Evolutionary conservation across 2,797 vertebrate species (phyloP), one percentile per base, ranked within the genome.

Genomic region (Pogonophryne albipinna): DNA sequence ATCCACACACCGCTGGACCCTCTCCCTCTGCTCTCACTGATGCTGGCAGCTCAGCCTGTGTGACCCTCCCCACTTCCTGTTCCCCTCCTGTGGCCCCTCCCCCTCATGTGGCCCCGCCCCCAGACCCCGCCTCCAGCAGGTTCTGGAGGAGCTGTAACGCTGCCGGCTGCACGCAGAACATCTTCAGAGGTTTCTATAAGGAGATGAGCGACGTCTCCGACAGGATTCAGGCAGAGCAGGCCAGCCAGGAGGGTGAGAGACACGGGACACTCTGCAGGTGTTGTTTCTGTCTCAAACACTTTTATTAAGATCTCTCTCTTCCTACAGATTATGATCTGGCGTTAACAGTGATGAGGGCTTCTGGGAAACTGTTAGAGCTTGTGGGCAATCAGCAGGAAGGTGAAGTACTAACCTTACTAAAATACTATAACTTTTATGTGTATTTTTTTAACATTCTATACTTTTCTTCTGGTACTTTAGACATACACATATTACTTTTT

Each of bases 101-200:
- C 27, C 4, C 34, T 23, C 27, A 38, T 0, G 23, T 38, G 0
- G 0, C 20, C 0, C 47, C 3, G 42, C 34, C 51, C 11, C 31
- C 42, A 9, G 23, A 42, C 17, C 20, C 51, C 17, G 13, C 78
- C 74, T 73, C 93, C 0, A 3, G 51, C 52, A 20, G 16, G 41
- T 96, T 96, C 86, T 96, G 95, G 95, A 89, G 64, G 61, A 87
- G 66, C 60, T 95, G 94, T 80, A 94, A 91, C 47, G n/a, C 75
- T 4, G 89, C 93, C 0, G 85, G 91, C 4, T 94, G 90, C 49
- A 93, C 93, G 0, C 46, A 90, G 76, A 68, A 67, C 44, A 85
- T 96, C 69, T 94, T 96, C 65, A 17, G 15, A 0, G 82, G 82
- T 10, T 92, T 96, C 20, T 74, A 87, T 0, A 53, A 59, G 0